Evolutionary conservation across 2,888 invertebrate genomes (phyloP).

Genomic region (Oithona nana): DNA sequence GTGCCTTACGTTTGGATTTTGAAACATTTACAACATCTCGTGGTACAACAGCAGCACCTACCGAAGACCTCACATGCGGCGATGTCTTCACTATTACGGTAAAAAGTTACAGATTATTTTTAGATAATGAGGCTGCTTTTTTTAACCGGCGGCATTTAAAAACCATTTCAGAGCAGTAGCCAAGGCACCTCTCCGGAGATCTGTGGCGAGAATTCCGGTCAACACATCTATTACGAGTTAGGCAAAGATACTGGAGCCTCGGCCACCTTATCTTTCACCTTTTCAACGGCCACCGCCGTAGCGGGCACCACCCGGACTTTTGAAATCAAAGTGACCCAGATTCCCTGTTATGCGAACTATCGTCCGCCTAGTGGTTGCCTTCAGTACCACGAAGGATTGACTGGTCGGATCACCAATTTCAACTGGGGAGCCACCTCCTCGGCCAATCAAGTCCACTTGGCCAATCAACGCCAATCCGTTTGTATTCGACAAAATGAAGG

Average conservation of each 20-base stretch:
- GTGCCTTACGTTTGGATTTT: neutral
- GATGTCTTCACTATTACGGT: neutral
- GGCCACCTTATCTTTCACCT: neutral
- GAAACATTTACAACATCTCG: neutral
- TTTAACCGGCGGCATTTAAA: too few relatives aligned
- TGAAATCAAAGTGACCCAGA: neutral
- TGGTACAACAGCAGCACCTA: neutral
- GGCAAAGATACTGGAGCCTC: neutral
- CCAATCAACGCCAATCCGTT: neutral
- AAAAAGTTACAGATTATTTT: too few relatives aligned
- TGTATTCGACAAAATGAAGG: neutral
- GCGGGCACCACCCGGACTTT: neutral
- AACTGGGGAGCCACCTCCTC: neutral
- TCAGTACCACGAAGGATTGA: neutral
- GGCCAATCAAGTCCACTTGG: neutral
- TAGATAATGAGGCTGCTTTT: too few relatives aligned
- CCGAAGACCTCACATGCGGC: neutral
- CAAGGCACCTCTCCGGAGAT: neutral
- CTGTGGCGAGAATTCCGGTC: neutral
- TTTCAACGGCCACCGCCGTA: neutral
- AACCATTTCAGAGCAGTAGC: too few relatives aligned
- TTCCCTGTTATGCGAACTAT: neutral
- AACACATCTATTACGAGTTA: too few relatives aligned
- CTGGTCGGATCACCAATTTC: neutral
- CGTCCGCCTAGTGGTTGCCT: neutral